Conservation (phyloP, 2,113 vertebrate species). For the Neoarius graeffei region DNA sequence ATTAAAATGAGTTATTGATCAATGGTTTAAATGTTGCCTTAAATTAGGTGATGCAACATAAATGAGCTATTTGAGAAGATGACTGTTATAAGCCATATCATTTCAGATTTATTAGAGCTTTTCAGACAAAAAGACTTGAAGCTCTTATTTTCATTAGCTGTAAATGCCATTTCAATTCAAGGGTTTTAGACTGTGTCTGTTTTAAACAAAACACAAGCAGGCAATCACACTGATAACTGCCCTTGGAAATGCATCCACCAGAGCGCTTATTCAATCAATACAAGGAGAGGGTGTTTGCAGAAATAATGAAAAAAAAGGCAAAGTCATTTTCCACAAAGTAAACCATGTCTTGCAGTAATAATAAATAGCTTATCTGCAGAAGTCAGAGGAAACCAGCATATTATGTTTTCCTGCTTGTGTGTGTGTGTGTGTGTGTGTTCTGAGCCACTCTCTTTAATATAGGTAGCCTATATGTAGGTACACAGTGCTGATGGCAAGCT, state of each 20-base stretch:
- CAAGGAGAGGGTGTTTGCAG: conserved; percentile 61
- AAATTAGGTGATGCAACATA: conserved; percentile 29
- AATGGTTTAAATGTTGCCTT: not conserved
- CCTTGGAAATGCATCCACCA: conserved; percentile 75
- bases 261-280: conserved; percentile 72
- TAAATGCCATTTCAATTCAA: conserved; percentile 65
- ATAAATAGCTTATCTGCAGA: conserved; percentile 4
- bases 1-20: conserved; percentile 16
- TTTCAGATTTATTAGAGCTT: conserved; percentile 61
- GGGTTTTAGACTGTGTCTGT: conserved; percentile 66
- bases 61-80: conserved; percentile 47
- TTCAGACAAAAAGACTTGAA: conserved; percentile 51
- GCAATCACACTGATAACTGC: conserved; percentile 72
- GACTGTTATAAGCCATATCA: conserved; percentile 53
- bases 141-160: conserved; percentile 63
- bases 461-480: not conserved
- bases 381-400: conserved; percentile 9
- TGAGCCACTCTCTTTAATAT: not conserved
- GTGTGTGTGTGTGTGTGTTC: not conserved
- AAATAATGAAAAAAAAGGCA: conserved; percentile 50
- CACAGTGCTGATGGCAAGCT: conserved; percentile 12
- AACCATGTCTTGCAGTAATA: not conserved
- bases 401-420: conserved; percentile 2
- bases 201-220: conserved; percentile 66
- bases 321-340: conserved; percentile 36